A percentile compares a stretch with the other conserved stretches of the same genome.
phyloP scores from a whole-genome alignment of 2,797 vertebrate species.

The Hypotaenidia okinawae region DNA sequence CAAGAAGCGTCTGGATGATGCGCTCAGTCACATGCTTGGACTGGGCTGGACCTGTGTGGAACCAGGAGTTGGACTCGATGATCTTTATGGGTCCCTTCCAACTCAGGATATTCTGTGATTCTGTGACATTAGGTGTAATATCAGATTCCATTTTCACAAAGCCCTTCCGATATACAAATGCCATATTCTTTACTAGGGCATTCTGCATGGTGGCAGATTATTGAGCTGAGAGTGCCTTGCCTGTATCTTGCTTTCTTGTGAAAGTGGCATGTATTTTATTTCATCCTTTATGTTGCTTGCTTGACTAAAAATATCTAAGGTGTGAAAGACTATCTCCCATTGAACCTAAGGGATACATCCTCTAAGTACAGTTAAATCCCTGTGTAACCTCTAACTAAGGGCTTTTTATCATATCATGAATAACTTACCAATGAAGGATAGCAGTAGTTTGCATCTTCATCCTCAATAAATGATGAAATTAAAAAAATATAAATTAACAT shows the following conservation, averaged over 20 bases:
- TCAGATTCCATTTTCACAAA: neutral
- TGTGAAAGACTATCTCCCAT: neutral
- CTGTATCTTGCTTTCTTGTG: neutral
- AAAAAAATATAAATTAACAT: neutral
- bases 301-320: neutral
- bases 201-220: neutral
- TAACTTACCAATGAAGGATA: neutral
- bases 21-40: too few relatives aligned
- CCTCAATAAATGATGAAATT: neutral
- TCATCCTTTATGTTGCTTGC: neutral
- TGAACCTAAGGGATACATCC: neutral
- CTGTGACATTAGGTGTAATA: neutral
- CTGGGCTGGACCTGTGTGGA: too few relatives aligned
- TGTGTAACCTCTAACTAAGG: neutral
- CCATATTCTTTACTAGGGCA: neutral
- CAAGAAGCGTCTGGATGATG: too few relatives aligned
- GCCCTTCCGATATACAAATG: neutral
- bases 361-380: neutral
- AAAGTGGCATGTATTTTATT: neutral
- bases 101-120: too few relatives aligned
- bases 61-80: too few relatives aligned
- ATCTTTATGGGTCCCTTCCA: too few relatives aligned
- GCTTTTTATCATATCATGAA: neutral
- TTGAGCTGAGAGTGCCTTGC: neutral
- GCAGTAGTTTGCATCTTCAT: neutral